phyloP scores from a whole-genome alignment of 2,888 invertebrate species.

The Chrysolina americana region DNA sequence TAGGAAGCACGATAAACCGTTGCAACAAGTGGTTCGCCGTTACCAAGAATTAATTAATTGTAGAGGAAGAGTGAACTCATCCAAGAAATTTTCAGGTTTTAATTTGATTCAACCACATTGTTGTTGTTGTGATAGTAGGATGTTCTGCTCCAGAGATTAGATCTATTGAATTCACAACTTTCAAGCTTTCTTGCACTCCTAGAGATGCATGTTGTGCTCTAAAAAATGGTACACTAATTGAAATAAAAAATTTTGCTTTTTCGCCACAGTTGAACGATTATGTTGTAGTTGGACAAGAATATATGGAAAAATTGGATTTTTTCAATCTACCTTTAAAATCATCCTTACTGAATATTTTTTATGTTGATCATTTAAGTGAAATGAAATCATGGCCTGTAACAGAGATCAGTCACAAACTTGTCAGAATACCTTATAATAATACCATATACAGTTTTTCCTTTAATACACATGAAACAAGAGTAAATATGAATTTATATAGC shows the following conservation, averaged over 20 bases:
- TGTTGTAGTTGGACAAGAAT: constrained; percentile 25
- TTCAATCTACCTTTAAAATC: constrained; percentile 22
- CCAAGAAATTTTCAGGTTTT: constrained; percentile 20
- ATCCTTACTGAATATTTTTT: constrained; percentile 25
- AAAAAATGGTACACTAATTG: constrained; percentile 26
- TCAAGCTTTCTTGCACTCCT: constrained; percentile 24
- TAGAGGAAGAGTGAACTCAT: constrained; percentile 11
- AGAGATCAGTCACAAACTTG: constrained; percentile 26
- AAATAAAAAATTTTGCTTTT: constrained; percentile 20
- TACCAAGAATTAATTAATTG: constrained; percentile 22
- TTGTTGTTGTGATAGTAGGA: constrained; percentile 15
- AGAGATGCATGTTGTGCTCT: constrained; percentile 18
- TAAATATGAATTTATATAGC: constrained; percentile 15
- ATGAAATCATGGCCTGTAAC: constrained; percentile 20
- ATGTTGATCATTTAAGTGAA: constrained; percentile 20
- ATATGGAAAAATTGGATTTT: constrained; percentile 23
- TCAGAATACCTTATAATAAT: constrained; percentile 23
- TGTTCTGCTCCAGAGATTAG: constrained; percentile 22
- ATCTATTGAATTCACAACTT: constrained; percentile 14
- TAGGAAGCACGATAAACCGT: constrained; percentile 24
- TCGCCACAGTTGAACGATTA: constrained; percentile 20
- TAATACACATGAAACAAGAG: constrained; percentile 24
- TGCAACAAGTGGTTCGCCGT: constrained; percentile 27
- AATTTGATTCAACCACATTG: constrained; percentile 28
- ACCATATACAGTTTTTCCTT: constrained; percentile 24